Evolutionary conservation across 2,888 invertebrate genomes (phyloP), one percentile per base, ranked within the genome.

Genomic region (Calephelis perditalis): DNA sequence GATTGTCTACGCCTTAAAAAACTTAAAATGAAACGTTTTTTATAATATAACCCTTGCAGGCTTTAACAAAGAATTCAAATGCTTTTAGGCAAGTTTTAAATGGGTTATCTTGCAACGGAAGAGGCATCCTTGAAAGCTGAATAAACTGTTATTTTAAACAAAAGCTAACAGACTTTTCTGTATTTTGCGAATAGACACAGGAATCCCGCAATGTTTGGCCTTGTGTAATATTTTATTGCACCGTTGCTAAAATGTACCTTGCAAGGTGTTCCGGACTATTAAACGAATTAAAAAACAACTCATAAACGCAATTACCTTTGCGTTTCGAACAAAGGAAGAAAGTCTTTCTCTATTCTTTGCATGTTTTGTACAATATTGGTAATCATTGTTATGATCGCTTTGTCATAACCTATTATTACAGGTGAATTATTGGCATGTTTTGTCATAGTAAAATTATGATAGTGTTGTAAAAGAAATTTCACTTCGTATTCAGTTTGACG

Each of bases 191-290:
- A 75, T 77, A 72, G 72, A 76, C 67, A 69, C 67, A 70, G 71
- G 77, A 73, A 79, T 81, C 78, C 88, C 86, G 84, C 89, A 88
- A 89, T 89, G 86, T 89, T 90, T 88, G 75, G 76, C 80, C 78
- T 84, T 86, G 86, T 86, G 73, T 74, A 77, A 75, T 77, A 76
- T 83, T 89, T 88, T 87, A 89, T 87, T 79, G 71, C 80, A 68
- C 77, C 82, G 83, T 89, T 89, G 82, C 87, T 84, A 86, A 87
- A 86, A 84, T 81, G 82, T 81, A 78, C 81, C 82, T 84, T 78
- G 26, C 81, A 82, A 80, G 77, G 80, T 82, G 86, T 84, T 82
- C 75, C 77, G 81, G 75, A 57, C 77, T 80, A 86, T 89, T 83
- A 83, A 69, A 63, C 73, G 66, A 75, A 75, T 84, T 82, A 79